These are phyloP conservation scores for Mythimna lalbum DNA, from an alignment of 2,888 invertebrate species.

Conservation along the genomic window DNA sequence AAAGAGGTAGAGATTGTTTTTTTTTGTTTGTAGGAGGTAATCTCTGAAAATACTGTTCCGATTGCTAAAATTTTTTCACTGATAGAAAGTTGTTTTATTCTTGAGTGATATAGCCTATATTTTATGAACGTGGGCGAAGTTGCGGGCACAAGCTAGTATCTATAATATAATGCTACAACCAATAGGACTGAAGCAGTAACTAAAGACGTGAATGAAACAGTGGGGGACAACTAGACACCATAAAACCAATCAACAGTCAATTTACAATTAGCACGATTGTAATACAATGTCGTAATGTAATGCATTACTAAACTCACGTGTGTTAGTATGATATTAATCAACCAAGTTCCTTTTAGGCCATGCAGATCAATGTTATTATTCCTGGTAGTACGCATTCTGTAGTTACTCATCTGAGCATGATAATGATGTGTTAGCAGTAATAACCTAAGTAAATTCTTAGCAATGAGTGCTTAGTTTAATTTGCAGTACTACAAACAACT, in stretches of 20 bases:
- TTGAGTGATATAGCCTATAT: too few species aligned
- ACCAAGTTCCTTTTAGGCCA: slow-evolving; percentile 9
- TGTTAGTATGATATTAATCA: slow-evolving; percentile 6
- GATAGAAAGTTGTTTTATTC: too few species aligned
- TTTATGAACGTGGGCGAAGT: too few species aligned
- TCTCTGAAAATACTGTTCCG: too few species aligned
- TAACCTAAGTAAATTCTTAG: neutral
- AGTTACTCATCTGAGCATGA: slow-evolving; percentile 4
- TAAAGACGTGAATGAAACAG: too few species aligned
- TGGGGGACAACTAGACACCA: too few species aligned
- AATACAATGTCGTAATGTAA: neutral
- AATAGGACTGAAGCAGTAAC: too few species aligned
- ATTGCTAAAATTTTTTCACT: too few species aligned
- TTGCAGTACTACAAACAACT: neutral
- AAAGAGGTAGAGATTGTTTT: too few species aligned
- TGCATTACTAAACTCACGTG: neutral
- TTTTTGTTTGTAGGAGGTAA: too few species aligned
- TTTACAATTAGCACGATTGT: neutral
- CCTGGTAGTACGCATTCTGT: neutral
- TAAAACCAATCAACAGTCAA: neutral
- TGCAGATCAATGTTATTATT: slow-evolving; percentile 14
- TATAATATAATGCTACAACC: too few species aligned
- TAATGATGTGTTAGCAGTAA: slow-evolving; percentile 20
- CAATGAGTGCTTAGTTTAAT: neutral
- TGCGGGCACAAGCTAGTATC: too few species aligned